These are phyloP conservation scores for Meloidogyne hapla DNA, from an alignment of 1,140 invertebrate species.

Conservation along the genomic window DNA sequence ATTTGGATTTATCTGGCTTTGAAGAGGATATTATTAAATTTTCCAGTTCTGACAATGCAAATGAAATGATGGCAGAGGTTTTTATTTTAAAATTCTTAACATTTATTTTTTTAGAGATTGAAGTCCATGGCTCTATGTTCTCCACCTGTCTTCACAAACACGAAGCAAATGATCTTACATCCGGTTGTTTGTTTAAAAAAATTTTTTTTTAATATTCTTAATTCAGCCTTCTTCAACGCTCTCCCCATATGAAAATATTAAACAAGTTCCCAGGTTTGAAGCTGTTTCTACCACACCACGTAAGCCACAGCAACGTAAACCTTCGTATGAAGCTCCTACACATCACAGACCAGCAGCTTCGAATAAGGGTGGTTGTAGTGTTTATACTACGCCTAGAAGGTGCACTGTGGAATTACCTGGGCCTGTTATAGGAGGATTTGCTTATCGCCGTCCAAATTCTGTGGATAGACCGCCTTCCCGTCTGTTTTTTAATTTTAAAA, in stretches of 20 bases:
- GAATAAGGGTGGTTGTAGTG: constrained; percentile 39
- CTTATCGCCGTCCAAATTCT: constrained; percentile 23
- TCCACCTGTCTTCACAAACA: neutral
- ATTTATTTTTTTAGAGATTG: neutral
- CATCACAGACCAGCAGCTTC: constrained; percentile 14
- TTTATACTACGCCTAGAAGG: constrained; percentile 36
- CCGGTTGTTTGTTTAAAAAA: constrained; percentile 2
- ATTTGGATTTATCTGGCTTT: constrained; percentile 28
- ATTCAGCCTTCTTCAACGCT: neutral
- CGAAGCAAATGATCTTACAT: neutral
- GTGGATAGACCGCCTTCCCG: constrained; percentile 22
- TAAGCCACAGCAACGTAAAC: constrained; percentile 14
- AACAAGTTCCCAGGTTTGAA: neutral
- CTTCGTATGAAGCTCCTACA: neutral
- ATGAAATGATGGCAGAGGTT: neutral
- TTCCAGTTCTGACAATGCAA: neutral
- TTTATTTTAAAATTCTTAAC: neutral
- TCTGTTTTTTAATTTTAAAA: neutral
- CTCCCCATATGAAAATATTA: neutral
- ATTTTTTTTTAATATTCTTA: neutral
- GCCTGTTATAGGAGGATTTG: constrained; percentile 9
- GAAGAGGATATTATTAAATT: constrained; percentile 23
- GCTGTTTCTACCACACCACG: neutral
- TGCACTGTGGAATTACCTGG: neutral
- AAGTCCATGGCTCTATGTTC: neutral